Evolutionary conservation across 2,797 vertebrate genomes (phyloP).

Genomic region (Coracias cyanogaster): DNA sequence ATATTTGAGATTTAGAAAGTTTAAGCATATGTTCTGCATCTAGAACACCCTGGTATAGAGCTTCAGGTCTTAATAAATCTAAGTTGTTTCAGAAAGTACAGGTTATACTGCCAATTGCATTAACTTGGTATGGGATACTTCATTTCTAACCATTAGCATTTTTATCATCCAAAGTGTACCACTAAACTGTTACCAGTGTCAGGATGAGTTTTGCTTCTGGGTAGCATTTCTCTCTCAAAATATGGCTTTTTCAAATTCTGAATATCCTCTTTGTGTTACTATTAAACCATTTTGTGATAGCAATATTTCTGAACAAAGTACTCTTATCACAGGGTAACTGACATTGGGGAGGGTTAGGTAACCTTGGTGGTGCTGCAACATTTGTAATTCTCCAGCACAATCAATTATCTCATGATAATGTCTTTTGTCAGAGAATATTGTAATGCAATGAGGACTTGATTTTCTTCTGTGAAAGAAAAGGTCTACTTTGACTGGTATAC

Average conservation of each 20-base stretch:
- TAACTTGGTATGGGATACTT: not conserved
- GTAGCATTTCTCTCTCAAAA: not conserved
- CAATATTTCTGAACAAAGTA: constrained; percentile 33
- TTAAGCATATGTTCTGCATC: not conserved
- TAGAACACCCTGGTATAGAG: not conserved
- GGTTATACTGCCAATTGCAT: not conserved
- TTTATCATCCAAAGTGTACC: not conserved
- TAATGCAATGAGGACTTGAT: constrained; percentile 16
- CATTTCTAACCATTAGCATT: not conserved
- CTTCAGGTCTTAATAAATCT: not conserved
- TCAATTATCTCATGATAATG: constrained; percentile 32
- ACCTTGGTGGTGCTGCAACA: constrained; percentile 38
- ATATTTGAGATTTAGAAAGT: not conserved
- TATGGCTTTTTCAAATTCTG: not conserved
- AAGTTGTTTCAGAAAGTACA: not conserved
- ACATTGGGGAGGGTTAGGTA: constrained; percentile 5
- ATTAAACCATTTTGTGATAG: not conserved
- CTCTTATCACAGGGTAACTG: not conserved
- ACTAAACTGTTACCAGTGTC: not conserved
- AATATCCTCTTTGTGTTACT: not conserved
- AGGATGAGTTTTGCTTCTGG: not conserved
- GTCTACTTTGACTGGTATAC: constrained; percentile 39
- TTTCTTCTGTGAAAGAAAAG: constrained; percentile 31
- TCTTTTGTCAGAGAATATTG: constrained; percentile 54
- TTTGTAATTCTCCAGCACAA: constrained; percentile 45